phyloP scores from a whole-genome alignment of 35 echinoderm and acorn worm genomes.

The Acanthaster planci region DNA sequence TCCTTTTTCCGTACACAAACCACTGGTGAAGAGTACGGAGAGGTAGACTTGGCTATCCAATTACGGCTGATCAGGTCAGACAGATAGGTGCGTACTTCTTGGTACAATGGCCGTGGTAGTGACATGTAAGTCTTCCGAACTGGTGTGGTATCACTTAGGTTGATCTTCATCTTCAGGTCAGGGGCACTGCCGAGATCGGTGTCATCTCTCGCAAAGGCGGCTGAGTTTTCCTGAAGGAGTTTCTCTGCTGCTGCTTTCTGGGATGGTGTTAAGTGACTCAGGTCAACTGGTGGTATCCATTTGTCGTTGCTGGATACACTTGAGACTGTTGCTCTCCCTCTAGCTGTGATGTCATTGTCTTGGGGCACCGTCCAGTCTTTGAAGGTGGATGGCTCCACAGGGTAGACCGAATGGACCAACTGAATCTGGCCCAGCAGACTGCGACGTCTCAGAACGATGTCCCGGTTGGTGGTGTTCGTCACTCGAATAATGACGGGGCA shows the following conservation, averaged over 20 bases:
- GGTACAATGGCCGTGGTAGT: slow-evolving; percentile 60
- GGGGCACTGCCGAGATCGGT: slow-evolving; percentile 3
- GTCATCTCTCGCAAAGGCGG: slow-evolving; percentile 37
- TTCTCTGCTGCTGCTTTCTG: not conserved
- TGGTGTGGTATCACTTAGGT: slow-evolving; percentile 14
- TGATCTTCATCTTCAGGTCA: slow-evolving; percentile 36
- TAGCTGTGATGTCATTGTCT: not conserved
- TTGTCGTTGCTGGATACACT: not conserved
- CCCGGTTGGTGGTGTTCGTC: slow-evolving; percentile 21
- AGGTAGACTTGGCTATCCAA: slow-evolving; percentile 57
- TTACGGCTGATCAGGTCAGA: slow-evolving; percentile 33
- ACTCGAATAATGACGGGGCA: slow-evolving; percentile 44
- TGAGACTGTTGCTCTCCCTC: not conserved
- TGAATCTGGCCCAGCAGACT: slow-evolving; percentile 44
- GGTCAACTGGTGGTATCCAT: slow-evolving; percentile 45
- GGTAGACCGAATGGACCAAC: not conserved
- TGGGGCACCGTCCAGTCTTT: not conserved
- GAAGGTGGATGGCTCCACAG: not conserved
- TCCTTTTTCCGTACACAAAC: slow-evolving; percentile 70
- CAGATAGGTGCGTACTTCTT: slow-evolving; percentile 63
- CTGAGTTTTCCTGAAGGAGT: slow-evolving; percentile 2
- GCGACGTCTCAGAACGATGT: slow-evolving; percentile 29
- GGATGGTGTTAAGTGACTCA: slow-evolving; percentile 8
- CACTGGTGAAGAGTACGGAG: slow-evolving; percentile 67
- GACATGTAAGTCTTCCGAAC: slow-evolving; percentile 53